Evolutionary conservation across 2,797 vertebrate genomes (phyloP).

Genomic region (Sebastolobus alascanus): DNA sequence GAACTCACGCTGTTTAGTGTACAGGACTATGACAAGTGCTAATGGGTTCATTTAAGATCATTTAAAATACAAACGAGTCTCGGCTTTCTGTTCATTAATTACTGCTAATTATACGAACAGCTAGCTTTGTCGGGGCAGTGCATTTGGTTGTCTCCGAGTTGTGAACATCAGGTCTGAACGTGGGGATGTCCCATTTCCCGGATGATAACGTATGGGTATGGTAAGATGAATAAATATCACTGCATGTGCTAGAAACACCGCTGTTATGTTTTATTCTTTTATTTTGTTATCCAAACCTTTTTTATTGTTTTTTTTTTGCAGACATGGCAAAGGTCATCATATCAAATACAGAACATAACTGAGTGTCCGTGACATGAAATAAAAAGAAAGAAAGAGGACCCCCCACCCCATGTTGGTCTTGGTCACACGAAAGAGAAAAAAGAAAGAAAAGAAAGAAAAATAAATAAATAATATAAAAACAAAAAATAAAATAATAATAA

Average conservation of each 20-base stretch:
- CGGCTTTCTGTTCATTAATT: slow-evolving; percentile 99
- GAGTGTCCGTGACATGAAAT: too few species aligned
- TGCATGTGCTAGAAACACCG: neutral
- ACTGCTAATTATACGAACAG: slow-evolving; percentile 98
- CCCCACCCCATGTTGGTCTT: too few species aligned
- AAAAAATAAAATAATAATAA: too few species aligned
- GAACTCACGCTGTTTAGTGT: slow-evolving; percentile 99
- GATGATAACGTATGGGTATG: slow-evolving; percentile 41
- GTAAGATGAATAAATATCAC: slow-evolving; percentile 44
- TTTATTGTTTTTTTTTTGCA: too few species aligned
- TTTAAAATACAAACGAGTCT: slow-evolving; percentile 99
- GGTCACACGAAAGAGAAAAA: too few species aligned
- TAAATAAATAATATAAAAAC: too few species aligned
- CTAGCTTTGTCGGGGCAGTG: slow-evolving; percentile 91
- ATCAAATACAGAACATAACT: too few species aligned
- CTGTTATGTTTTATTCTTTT: neutral
- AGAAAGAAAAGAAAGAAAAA: too few species aligned
- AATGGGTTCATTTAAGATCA: slow-evolving; percentile 99
- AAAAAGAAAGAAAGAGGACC: too few species aligned
- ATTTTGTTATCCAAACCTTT: neutral
- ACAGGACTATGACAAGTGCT: slow-evolving; percentile 98
- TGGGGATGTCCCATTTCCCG: slow-evolving; percentile 59
- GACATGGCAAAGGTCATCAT: too few species aligned
- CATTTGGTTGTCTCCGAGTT: slow-evolving; percentile 67
- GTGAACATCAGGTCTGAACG: slow-evolving; percentile 67